Evolutionary conservation across 1,140 invertebrate genomes (phyloP), one percentile per base, ranked within the genome.

Genomic region (Wiebesia pumilae): DNA sequence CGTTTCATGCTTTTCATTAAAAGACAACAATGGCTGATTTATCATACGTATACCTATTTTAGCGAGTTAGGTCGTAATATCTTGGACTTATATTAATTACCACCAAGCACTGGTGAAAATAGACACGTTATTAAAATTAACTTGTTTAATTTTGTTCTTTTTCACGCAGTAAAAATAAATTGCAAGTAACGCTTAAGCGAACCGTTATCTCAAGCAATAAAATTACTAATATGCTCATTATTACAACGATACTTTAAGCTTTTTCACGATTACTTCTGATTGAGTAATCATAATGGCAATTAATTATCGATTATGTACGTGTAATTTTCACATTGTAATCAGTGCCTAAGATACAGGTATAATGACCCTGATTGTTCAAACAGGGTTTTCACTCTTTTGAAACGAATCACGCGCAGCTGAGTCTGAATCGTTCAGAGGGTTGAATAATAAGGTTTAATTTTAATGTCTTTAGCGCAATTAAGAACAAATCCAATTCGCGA

Each of bases 241-340:
- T 58, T 58, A 58, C 19, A 21, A 58, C 19, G 10, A 27, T 62
- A 27, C 6, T 47, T 62, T 62, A 62, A 10, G 7, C 14, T 62
- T 27, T 62, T 16, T 62, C 27, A 62, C 27, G 24, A 62, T 10
- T 27, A 62, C 24, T 75, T 27, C 2, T 27, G 10, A 75, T 75
- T 75, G 43, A 40, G 38, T 40, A 43, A 75, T 75, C 19, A 43
- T n/a, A 75, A 71, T 71, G 12, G 7, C 27, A 43, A 75, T 43
- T 75, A 75, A 75, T n/a, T 75, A 43, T 75, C 69, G 16, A 71
- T 75, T 43, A 43, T 75, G 71, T 43, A 75, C 9, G n/a, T 43
- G n/a, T 43, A n/a, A n/a, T 75, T 43, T 40, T 43, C 38, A 9
- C 1, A 1, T 21, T 43, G 27, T 21, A 24, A 71, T 19, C 30